Conservation (phyloP, 2,113 vertebrate genomes). For the Eolophus roseicapilla region DNA sequence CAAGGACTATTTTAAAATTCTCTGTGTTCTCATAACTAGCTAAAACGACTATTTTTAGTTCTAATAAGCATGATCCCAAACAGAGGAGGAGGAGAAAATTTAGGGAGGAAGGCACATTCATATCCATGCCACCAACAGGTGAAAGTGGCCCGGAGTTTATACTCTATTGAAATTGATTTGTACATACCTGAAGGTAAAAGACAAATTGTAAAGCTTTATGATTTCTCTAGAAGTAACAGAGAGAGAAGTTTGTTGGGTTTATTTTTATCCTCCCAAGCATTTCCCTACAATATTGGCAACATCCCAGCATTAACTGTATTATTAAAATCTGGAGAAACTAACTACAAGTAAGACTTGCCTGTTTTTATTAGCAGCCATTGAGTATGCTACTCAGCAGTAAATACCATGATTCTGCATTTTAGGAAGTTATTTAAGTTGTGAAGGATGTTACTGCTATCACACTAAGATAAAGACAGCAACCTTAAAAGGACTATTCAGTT, state of each 20-base stretch:
- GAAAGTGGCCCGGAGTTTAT: not conserved
- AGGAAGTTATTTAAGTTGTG: not conserved
- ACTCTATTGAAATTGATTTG: not conserved
- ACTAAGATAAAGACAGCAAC: not conserved
- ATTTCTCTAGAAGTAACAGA: not conserved
- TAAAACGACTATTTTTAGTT: not conserved
- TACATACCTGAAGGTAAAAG: not conserved
- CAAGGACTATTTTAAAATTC: not conserved
- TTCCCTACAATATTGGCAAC: not conserved
- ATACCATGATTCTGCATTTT: not conserved
- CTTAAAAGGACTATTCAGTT: not conserved
- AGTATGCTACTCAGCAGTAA: not conserved
- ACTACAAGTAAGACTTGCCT: not conserved
- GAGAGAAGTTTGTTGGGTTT: not conserved
- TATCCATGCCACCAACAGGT: not conserved
- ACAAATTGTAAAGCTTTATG: not conserved
- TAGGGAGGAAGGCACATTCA: not conserved
- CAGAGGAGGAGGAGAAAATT: not conserved
- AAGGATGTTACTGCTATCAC: not conserved
- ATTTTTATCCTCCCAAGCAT: not conserved
- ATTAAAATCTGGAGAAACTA: not conserved
- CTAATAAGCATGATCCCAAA: not conserved
- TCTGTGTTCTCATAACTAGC: not conserved
- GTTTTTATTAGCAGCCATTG: not conserved
- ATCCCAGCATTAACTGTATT: not conserved